Conservation (phyloP, 2,888 invertebrate species). For the Saturnia japonica region DNA sequence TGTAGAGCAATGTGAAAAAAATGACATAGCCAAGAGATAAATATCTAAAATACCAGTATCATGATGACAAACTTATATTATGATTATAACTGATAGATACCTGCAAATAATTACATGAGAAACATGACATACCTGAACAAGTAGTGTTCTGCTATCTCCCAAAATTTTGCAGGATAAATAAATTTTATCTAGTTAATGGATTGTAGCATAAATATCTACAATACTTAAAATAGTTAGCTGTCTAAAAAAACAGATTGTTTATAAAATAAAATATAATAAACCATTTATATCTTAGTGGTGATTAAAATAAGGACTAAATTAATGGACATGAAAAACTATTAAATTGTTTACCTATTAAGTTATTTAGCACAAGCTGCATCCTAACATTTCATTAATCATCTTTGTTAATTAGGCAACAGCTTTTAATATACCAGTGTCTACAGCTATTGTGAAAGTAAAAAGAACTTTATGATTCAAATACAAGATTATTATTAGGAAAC, state of each 20-base stretch:
- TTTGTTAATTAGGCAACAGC: background rate
- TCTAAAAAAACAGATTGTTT: background rate
- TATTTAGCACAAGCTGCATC: background rate
- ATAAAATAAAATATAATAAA: background rate
- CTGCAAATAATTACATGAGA: background rate
- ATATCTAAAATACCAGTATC: background rate
- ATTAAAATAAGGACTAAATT: background rate
- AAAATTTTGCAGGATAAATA: background rate
- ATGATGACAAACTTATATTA: background rate
- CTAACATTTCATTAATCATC: background rate
- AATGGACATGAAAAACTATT: background rate
- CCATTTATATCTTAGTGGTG: background rate
- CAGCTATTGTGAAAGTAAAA: background rate
- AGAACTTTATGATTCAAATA: too few species aligned
- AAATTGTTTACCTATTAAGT: background rate
- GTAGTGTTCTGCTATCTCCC: background rate
- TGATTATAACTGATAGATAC: background rate
- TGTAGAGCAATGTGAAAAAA: background rate
- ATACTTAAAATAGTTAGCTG: background rate
- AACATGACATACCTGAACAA: background rate
- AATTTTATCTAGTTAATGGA: too few species aligned
- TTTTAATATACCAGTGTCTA: background rate
- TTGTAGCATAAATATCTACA: background rate
- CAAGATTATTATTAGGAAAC: background rate
- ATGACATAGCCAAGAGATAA: background rate